These are phyloP conservation scores for Uloborus diversus DNA, from an alignment of 1,140 invertebrate genomes.

Conservation along the genomic window DNA sequence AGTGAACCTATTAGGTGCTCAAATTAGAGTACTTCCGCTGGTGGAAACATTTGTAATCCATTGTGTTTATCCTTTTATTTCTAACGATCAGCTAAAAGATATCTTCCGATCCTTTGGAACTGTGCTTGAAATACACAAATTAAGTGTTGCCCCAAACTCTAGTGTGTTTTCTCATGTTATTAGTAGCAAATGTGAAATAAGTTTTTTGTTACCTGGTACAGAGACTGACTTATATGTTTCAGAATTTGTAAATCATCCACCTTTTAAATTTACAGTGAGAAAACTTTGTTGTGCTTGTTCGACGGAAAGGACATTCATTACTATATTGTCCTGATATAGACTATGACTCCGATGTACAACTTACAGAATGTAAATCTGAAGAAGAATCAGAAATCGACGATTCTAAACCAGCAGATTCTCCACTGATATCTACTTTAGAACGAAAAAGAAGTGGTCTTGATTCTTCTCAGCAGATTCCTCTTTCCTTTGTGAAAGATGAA, in stretches of 20 bases:
- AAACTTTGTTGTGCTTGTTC: conserved; percentile 16
- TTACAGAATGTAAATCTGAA: too few species aligned
- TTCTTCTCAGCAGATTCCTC: too few species aligned
- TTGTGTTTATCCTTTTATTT: conserved; percentile 3
- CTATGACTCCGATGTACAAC: too few species aligned
- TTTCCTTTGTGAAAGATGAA: too few species aligned
- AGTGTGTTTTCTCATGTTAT: conserved; percentile 8
- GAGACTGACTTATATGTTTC: neutral
- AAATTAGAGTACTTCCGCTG: neutral
- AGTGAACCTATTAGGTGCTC: neutral
- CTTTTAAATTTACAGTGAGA: neutral
- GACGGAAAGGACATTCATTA: conserved; percentile 22
- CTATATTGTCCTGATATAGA: conserved; percentile 13
- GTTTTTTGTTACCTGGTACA: neutral
- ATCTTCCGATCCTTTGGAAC: conserved; percentile 9
- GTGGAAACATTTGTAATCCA: neutral
- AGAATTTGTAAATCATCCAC: neutral
- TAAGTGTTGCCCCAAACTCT: neutral
- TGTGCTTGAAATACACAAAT: neutral
- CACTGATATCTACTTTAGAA: too few species aligned
- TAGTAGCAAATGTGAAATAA: conserved; percentile 16
- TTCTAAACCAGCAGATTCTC: too few species aligned
- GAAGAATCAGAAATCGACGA: too few species aligned
- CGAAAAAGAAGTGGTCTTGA: too few species aligned
- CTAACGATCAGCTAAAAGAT: neutral